Evolutionary conservation across 53 echinoderm and acorn worm genomes (phyloP), one percentile per base, ranked within the genome.

Genomic region (Mesocentrotus franciscanus): DNA sequence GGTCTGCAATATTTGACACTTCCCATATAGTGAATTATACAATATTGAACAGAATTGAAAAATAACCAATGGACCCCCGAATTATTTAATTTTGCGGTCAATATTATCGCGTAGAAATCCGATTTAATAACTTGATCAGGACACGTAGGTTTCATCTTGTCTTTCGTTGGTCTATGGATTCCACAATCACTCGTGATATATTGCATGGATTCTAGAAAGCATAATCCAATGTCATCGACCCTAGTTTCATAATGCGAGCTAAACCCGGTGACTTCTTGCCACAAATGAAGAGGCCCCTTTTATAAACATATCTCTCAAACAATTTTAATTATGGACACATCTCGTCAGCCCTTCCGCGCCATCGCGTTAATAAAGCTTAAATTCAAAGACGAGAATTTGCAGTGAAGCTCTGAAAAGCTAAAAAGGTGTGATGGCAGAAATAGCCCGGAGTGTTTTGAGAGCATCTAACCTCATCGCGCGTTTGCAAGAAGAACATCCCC

Each of bases 401-500:
- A 20, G 91, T 56, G 66, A 66, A 91, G 91, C 61, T 91, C 62
- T 58, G 66, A 35, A 91, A 66, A 68, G 91, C 91, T 66, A 66
- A 91, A 91, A 91, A 61, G 91, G 91, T 61, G 61, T 91, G 91
- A 91, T 66, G 91, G 91, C 91, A 20, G 34, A 91, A 24, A 66
- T 92, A 92, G 92, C 92, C 92, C 57, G 36, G 13, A 92, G 92
- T 92, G 92, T 75, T 92, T 92, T 72, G 75, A 71, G 61, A 92
- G 74, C 92, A 72, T 55, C 92, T 29, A 72, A n/a, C 92, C 92
- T 22, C 91, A 58, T 87, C 87, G 32, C 87, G 20, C 32, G 66
- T 66, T 62, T 61, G 58, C 1, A 91, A 61, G 91, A 91, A 91
- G 91, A 91, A 91, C 87, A 87, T 87, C 56, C 87, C 58, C 58